Conservation (phyloP, 2,888 invertebrate genomes). For the Brenthis hecate region DNA sequence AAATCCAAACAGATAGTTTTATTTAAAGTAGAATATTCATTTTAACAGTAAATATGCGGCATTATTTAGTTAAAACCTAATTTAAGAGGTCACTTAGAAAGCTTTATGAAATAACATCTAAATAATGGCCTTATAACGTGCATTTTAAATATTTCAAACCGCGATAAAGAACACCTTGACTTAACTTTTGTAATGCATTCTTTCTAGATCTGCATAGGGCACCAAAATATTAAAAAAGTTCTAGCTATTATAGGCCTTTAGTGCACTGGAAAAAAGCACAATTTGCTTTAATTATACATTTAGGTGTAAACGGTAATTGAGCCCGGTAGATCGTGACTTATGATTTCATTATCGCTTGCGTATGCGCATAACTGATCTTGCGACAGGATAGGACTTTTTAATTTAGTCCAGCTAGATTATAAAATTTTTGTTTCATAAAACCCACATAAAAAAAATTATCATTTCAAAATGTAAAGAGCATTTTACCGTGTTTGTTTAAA, state of each 20-base stretch:
- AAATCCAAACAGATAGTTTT: too few relatives aligned
- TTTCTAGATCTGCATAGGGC: constrained; percentile 40
- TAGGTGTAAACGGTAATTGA: constrained; percentile 42
- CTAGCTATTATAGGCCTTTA: constrained; percentile 16
- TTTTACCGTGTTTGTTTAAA: too few relatives aligned
- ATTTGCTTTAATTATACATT: constrained; percentile 27
- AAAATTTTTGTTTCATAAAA: too few relatives aligned
- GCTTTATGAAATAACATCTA: constrained; percentile 1
- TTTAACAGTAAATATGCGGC: too few relatives aligned
- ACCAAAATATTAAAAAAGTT: constrained; percentile 19
- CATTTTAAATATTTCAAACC: constrained; percentile 18
- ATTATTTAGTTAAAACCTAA: too few relatives aligned
- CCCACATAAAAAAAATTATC: not conserved
- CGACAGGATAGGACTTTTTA: not conserved
- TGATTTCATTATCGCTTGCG: constrained; percentile 65
- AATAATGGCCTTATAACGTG: constrained; percentile 18
- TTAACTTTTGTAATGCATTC: constrained; percentile 45
- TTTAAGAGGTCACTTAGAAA: too few relatives aligned
- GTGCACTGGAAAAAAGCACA: constrained; percentile 3
- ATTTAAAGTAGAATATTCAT: too few relatives aligned
- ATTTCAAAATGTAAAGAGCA: not conserved
- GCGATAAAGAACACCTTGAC: constrained; percentile 38
- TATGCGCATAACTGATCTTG: constrained; percentile 37
- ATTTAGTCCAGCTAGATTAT: not conserved
- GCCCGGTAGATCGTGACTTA: constrained; percentile 64